phyloP scores from a whole-genome alignment of 2,113 vertebrate genomes.

The Sylvilagus bachmani region DNA sequence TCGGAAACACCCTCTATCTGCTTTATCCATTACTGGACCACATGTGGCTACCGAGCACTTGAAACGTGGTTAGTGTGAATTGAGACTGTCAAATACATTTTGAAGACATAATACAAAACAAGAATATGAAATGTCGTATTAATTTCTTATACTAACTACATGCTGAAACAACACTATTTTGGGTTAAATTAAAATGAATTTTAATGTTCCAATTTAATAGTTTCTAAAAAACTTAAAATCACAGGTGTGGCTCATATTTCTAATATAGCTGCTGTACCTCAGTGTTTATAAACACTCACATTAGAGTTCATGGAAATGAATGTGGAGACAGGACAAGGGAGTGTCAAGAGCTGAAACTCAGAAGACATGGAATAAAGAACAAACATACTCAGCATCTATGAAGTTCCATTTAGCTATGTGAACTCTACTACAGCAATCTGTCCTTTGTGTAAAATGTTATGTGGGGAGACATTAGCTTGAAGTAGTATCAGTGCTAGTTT shows the following conservation, averaged over 20 bases:
- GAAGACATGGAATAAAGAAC: neutral
- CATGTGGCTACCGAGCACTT: neutral
- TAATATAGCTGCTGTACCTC: neutral
- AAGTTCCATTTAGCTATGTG: neutral
- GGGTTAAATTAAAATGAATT: conserved; percentile 20
- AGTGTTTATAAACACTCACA: neutral
- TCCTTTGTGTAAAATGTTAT: conserved; percentile 12
- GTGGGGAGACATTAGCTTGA: conserved; percentile 8
- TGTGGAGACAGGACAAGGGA: neutral
- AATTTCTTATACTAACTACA: neutral
- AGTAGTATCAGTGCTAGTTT: conserved; percentile 19
- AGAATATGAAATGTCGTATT: neutral
- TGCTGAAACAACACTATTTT: conserved; percentile 7
- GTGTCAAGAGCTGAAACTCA: neutral
- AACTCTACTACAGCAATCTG: neutral
- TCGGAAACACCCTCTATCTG: neutral
- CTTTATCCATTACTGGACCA: neutral
- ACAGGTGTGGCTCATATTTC: neutral
- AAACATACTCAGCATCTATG: neutral
- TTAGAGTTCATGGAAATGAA: neutral
- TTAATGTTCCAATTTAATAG: neutral
- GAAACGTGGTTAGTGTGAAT: neutral
- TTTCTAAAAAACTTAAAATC: neutral
- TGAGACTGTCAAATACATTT: neutral
- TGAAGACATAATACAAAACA: neutral